Conservation (phyloP, 2,797 vertebrate species). For the Helostoma temminkii region DNA sequence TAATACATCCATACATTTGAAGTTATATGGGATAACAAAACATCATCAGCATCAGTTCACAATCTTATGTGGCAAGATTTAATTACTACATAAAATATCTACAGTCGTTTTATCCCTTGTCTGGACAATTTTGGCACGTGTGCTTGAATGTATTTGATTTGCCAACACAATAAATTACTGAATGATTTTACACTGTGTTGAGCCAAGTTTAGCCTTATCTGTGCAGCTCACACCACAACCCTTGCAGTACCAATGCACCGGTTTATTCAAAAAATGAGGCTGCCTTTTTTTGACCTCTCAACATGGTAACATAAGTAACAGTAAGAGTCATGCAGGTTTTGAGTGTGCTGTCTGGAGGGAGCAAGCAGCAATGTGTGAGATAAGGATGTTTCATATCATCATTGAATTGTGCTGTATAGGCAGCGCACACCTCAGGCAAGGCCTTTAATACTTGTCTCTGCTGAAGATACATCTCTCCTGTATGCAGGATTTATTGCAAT, state of each 20-base stretch:
- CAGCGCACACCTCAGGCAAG: not conserved
- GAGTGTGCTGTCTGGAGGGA: no score
- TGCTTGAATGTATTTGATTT: not conserved
- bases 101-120: not conserved
- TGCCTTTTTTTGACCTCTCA: no score
- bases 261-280: no score
- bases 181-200: not conserved
- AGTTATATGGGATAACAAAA: no score
- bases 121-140: not conserved
- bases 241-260: no score
- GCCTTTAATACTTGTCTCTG: slow-evolving; percentile 11
- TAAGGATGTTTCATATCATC: no score
- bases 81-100: not conserved
- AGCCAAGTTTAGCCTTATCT: not conserved
- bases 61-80: no score
- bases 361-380: no score
- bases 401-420: not conserved
- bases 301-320: no score
- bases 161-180: not conserved
- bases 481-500: slow-evolving; percentile 14
- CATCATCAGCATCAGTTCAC: no score
- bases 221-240: fast-evolving
- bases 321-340: no score
- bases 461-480: slow-evolving; percentile 12
- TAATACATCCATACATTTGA: no score